Percentiles rank a stretch among this genome's conserved stretches.
Evolutionary conservation across 30 jellyfish, hydroid and myxozoan genomes (phyloP).

Genomic region (Clytia hemisphaerica): DNA sequence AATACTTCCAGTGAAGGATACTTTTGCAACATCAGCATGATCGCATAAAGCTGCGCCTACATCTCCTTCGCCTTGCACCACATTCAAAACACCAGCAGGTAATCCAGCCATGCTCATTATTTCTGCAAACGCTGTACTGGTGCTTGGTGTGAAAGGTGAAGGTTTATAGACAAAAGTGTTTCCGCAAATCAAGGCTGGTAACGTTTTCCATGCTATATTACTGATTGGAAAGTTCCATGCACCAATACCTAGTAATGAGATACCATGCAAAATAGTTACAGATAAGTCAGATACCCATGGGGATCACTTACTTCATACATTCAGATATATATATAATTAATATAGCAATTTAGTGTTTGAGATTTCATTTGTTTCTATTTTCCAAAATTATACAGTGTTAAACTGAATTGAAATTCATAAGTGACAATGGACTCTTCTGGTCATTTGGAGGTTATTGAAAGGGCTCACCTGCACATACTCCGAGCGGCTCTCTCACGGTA

Average conservation of each 20-base stretch:
- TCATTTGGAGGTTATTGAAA: too few relatives aligned
- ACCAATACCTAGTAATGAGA: constrained; percentile 81
- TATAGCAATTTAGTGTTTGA: not conserved
- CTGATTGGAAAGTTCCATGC: constrained; percentile 95
- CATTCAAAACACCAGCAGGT: constrained; percentile 92
- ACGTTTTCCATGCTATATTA: constrained; percentile 90
- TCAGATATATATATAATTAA: not conserved
- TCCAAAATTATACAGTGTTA: too few relatives aligned
- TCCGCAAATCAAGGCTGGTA: constrained; percentile 96
- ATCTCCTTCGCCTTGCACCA: constrained; percentile 90
- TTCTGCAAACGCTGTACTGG: constrained; percentile 91
- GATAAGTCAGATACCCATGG: not conserved
- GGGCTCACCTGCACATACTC: constrained; percentile 79
- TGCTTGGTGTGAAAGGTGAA: constrained; percentile 80
- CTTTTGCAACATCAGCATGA: constrained; percentile 73
- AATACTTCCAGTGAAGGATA: constrained; percentile 95
- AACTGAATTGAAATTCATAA: too few relatives aligned
- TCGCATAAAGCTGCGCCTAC: constrained; percentile 66
- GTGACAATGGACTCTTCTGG: too few relatives aligned
- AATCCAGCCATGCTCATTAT: constrained; percentile 76
- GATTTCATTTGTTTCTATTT: not conserved
- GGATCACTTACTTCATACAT: not conserved
- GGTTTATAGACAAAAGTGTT: constrained; percentile 87
- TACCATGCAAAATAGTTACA: not conserved
- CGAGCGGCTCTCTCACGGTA: constrained; percentile 86